Percentiles rank a stretch among this genome's conserved stretches.
phyloP scores from a whole-genome alignment of 2,113 vertebrate species.

The Bubo blakistoni region DNA sequence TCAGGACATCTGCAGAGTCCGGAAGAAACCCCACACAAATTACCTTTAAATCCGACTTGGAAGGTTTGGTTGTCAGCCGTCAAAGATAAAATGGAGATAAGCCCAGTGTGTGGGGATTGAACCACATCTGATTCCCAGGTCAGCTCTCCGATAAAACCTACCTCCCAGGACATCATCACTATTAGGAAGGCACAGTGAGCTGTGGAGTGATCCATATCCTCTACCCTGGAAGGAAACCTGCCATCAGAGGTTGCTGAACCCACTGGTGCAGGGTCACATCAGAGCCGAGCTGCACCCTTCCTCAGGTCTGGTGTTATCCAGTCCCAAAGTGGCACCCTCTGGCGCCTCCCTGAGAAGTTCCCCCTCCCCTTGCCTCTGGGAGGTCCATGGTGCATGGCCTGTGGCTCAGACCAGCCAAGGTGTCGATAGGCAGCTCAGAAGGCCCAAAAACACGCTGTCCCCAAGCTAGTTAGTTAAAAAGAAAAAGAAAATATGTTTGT shows the following conservation, averaged over 20 bases:
- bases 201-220: not conserved
- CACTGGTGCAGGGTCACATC: not conserved
- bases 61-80: not conserved
- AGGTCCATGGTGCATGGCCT: not conserved
- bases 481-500: not conserved
- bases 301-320: not conserved
- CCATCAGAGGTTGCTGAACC: not conserved
- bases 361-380: not conserved
- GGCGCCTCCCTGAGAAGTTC: not conserved
- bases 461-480: not conserved
- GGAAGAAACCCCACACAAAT: not conserved
- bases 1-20: not conserved
- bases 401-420: not conserved
- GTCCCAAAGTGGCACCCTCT: not conserved
- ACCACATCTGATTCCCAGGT: not conserved
- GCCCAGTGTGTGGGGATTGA: not conserved
- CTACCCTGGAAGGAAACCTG: not conserved
- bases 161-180: not conserved
- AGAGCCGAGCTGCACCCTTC: not conserved
- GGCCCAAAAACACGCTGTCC: not conserved
- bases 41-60: not conserved
- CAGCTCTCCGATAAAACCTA: not conserved
- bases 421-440: not conserved
- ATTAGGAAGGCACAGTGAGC: not conserved
- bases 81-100: not conserved